Conservation (phyloP, 2,888 invertebrate genomes). For the Leucania comma region DNA sequence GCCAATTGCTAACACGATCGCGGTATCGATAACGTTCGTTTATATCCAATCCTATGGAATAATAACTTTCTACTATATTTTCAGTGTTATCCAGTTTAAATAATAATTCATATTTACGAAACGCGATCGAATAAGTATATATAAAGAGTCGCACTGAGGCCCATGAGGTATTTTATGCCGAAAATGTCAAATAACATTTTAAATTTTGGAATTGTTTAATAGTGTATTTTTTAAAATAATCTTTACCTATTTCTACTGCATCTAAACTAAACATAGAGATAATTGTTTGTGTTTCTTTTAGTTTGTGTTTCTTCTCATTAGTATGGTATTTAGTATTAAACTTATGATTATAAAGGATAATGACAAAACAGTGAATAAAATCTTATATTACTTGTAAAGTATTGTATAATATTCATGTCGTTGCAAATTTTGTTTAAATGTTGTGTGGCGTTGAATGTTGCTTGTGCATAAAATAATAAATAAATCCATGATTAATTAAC, state of each 20-base stretch:
- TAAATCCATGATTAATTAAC: slow-evolving; percentile 35
- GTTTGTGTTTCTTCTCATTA: neutral
- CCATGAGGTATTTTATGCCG: too few relatives aligned
- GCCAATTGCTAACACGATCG: too few relatives aligned
- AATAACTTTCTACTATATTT: neutral
- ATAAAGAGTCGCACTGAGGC: too few relatives aligned
- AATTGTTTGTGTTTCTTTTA: neutral
- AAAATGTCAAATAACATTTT: neutral
- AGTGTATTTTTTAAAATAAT: too few relatives aligned
- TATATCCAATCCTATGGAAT: neutral
- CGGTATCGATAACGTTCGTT: neutral
- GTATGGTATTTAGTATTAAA: neutral
- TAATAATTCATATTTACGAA: too few relatives aligned
- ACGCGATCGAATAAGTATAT: too few relatives aligned
- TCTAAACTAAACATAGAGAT: neutral
- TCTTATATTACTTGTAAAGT: slow-evolving; percentile 46
- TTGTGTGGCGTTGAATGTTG: slow-evolving; percentile 78
- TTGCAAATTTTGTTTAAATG: slow-evolving; percentile 61
- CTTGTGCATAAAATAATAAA: slow-evolving; percentile 73
- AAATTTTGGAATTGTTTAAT: neutral
- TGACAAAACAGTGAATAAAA: slow-evolving; percentile 20
- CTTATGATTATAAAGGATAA: neutral
- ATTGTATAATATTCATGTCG: slow-evolving; percentile 53
- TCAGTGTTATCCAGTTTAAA: too few relatives aligned
- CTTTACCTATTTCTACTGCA: neutral